Conservation (phyloP, 2,888 invertebrate species). For the Eledone cirrhosa region DNA sequence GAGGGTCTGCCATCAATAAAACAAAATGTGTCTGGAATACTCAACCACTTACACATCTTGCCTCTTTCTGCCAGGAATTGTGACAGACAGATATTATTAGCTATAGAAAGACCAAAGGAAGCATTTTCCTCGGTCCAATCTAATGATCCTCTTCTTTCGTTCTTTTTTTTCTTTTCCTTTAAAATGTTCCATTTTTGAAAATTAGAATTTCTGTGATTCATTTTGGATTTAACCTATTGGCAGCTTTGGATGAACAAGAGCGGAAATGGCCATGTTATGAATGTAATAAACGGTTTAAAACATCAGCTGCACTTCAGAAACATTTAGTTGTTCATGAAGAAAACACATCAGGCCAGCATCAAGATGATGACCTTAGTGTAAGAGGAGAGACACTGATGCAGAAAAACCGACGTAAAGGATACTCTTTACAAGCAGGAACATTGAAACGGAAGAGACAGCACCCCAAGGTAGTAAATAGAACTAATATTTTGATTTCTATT, state of each 20-base stretch:
- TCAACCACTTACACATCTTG: too few relatives aligned
- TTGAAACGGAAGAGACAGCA: conserved; percentile 38
- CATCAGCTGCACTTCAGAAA: conserved; percentile 72
- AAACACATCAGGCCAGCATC: conserved; percentile 29
- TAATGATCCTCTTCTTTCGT: too few relatives aligned
- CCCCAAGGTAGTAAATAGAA: conserved; percentile 37
- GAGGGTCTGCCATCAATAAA: too few relatives aligned
- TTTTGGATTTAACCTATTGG: too few relatives aligned
- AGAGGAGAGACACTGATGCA: conserved; percentile 7
- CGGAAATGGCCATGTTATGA: conserved; percentile 75
- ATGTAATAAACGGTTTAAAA: conserved; percentile 72
- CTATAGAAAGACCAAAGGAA: too few relatives aligned
- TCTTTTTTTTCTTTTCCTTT: too few relatives aligned
- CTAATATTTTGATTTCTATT: neutral
- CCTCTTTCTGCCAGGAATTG: too few relatives aligned
- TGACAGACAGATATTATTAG: too few relatives aligned
- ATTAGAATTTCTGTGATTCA: too few relatives aligned
- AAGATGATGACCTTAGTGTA: conserved; percentile 32
- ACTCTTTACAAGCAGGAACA: conserved; percentile 2
- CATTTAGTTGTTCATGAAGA: conserved; percentile 70
- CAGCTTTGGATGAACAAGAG: conserved; percentile 51
- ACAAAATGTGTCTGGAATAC: too few relatives aligned
- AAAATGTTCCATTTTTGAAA: too few relatives aligned
- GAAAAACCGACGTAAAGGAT: conserved; percentile 6
- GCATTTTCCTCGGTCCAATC: too few relatives aligned